These are phyloP conservation scores for Drosophila micromelanica DNA, from an alignment of 1,140 invertebrate genomes.

Conservation along the genomic window DNA sequence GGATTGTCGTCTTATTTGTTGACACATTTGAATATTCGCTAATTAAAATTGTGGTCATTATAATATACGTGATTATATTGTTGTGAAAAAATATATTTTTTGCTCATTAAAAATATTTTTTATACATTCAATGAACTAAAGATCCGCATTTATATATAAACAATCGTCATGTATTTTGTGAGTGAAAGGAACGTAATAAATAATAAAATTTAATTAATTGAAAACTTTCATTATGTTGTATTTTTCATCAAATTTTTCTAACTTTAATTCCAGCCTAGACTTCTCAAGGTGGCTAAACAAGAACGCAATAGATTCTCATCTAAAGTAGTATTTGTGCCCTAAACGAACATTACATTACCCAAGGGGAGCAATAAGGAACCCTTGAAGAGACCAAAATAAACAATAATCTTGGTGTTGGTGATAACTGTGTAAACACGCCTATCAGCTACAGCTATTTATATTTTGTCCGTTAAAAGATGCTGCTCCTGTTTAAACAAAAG, in stretches of 20 bases:
- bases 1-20: neutral
- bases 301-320: neutral
- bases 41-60: constrained; percentile 14
- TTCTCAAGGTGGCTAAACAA: no score
- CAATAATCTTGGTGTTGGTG: constrained; percentile 6
- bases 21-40: neutral
- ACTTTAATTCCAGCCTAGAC: no score
- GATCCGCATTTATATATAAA: neutral
- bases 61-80: neutral
- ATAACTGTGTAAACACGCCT: constrained; percentile 15
- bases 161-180: neutral
- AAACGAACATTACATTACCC: neutral
- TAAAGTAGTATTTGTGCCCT: neutral
- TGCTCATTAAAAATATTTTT: constrained; percentile 4
- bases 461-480: neutral
- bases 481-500: neutral
- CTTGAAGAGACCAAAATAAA: neutral
- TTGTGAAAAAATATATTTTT: constrained; percentile 3
- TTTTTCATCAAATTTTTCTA: no score
- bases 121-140: neutral
- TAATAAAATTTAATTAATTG: neutral
- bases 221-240: neutral
- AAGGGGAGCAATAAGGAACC: neutral
- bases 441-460: constrained; percentile 8
- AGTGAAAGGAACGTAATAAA: no score